Conservation (phyloP, 2,797 vertebrate species). For the Scarus forsteni region DNA sequence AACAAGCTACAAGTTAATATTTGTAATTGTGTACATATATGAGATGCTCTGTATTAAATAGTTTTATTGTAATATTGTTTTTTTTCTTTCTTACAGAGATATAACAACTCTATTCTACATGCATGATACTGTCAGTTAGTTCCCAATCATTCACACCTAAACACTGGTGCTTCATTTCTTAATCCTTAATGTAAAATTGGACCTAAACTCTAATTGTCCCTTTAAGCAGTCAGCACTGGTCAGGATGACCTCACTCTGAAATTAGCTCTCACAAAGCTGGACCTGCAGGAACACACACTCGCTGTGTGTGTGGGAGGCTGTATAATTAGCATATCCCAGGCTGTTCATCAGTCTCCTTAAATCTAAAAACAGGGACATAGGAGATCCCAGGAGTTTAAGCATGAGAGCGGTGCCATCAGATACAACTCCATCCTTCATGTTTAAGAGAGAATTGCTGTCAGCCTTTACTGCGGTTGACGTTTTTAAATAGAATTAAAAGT, state of each 20-base stretch:
- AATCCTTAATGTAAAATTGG: conserved; percentile 27
- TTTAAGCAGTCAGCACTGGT: conserved; percentile 8
- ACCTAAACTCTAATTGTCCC: conserved; percentile 30
- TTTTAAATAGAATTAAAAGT: not conserved
- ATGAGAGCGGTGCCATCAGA: conserved; percentile 46
- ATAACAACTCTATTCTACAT: not conserved
- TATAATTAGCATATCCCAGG: conserved; percentile 60
- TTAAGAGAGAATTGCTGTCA: conserved; percentile 8
- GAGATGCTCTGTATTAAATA: conserved; percentile 12
- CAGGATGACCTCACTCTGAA: conserved; percentile 4
- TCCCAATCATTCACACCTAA: not conserved
- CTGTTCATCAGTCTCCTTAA: conserved; percentile 44
- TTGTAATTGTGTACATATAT: conserved; percentile 53
- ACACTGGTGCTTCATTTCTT: conserved; percentile 6
- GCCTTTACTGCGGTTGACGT: too few species aligned
- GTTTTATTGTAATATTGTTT: conserved; percentile 36
- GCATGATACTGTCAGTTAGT: not conserved
- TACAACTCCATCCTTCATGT: conserved; percentile 19
- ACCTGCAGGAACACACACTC: conserved; percentile 17
- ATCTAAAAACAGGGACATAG: conserved; percentile 53
- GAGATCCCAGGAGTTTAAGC: conserved; percentile 48
- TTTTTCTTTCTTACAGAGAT: too few species aligned
- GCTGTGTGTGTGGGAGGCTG: conserved; percentile 19
- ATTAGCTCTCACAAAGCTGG: conserved; percentile 19
- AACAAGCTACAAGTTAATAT: conserved; percentile 26